These are phyloP conservation scores for Pyrgilauda ruficollis DNA, from an alignment of 2,113 vertebrate species.

Conservation along the genomic window DNA sequence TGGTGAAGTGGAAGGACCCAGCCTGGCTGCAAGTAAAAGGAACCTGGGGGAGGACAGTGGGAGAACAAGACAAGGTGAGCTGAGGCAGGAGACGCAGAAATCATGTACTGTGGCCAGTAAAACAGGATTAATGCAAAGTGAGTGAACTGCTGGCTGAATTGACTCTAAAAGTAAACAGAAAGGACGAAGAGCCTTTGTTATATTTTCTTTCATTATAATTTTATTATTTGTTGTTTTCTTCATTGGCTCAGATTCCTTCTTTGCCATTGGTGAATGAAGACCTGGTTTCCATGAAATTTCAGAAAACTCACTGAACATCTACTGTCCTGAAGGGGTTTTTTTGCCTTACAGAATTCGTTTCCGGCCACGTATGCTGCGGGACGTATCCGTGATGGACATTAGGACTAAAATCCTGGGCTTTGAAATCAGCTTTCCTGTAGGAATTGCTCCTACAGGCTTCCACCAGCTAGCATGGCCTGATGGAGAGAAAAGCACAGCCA, in stretches of 20 bases:
- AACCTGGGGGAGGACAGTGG: not conserved
- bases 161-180: not conserved
- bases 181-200: not conserved
- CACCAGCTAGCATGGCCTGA: conserved; percentile 90
- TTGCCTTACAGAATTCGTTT: conserved; percentile 80
- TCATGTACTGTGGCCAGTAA: not conserved
- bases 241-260: not conserved
- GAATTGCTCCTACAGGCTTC: conserved; percentile 89
- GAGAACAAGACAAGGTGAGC: not conserved
- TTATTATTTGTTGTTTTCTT: not conserved
- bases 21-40: not conserved
- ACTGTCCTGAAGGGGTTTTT: not conserved
- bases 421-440: conserved; percentile 87
- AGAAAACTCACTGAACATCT: not conserved
- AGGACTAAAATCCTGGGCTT: conserved; percentile 82
- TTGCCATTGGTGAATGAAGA: not conserved
- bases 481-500: conserved; percentile 91
- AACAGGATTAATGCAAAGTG: not conserved
- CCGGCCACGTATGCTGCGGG: conserved; percentile 83
- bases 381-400: conserved; percentile 83
- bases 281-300: not conserved
- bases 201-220: not conserved
- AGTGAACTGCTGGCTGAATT: not conserved
- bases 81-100: not conserved
- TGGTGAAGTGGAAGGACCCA: not conserved